These are phyloP conservation scores for Sebastiscus albofasciatus DNA, from an alignment of 2,797 vertebrate genomes.

Conservation along the genomic window DNA sequence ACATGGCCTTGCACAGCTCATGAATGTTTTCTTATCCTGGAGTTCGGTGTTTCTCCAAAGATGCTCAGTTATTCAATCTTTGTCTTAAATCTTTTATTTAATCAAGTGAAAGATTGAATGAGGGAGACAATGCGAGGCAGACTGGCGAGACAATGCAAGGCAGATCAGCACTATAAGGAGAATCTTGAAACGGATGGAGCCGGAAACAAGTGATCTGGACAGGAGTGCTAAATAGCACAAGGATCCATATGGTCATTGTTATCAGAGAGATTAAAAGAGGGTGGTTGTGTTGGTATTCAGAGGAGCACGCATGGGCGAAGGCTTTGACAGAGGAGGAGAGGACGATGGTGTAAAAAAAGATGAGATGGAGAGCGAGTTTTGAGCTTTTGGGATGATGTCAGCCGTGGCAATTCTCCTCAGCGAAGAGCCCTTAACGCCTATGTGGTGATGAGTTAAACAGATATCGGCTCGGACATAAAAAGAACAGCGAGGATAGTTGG, in stretches of 20 bases:
- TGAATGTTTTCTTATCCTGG: neutral
- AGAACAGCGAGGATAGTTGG: conserved; percentile 19
- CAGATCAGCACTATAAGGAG: neutral
- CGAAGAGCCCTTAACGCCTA: conserved; percentile 22
- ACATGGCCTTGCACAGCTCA: neutral
- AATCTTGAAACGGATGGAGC: neutral
- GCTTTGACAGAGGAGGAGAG: conserved; percentile 32
- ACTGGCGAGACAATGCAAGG: neutral
- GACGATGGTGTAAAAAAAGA: conserved; percentile 34
- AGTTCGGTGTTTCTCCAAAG: neutral
- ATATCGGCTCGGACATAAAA: conserved; percentile 32
- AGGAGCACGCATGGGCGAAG: neutral
- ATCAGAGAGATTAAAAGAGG: conserved; percentile 5
- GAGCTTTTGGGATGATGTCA: conserved; percentile 55
- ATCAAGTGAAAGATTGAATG: neutral
- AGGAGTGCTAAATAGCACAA: conserved; percentile 38
- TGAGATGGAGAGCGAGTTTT: conserved; percentile 37
- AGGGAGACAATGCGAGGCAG: neutral
- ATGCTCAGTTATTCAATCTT: neutral
- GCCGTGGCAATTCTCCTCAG: conserved; percentile 11
- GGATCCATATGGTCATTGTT: conserved; percentile 26
- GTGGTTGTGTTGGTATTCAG: conserved; percentile 40
- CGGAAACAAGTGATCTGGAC: neutral
- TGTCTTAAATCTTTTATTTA: neutral
- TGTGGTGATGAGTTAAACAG: conserved; percentile 29